Conservation (phyloP, 2,888 invertebrate genomes). For the Heliconius sara region DNA sequence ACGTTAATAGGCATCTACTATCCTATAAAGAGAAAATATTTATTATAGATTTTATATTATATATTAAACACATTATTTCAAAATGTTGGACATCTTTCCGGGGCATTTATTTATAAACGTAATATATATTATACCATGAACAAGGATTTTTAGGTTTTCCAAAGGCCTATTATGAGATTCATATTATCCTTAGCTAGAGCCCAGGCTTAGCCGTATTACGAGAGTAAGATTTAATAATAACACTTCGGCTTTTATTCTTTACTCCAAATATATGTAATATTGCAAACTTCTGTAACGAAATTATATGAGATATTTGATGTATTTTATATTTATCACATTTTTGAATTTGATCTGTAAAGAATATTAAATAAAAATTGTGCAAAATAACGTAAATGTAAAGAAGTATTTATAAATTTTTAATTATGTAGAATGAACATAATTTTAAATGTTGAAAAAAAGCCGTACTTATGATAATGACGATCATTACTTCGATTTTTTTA, state of each 20-base stretch:
- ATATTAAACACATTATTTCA: no score
- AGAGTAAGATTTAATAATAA: constrained; percentile 36
- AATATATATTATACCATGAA: background rate
- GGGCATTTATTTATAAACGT: background rate
- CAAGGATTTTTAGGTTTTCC: constrained; percentile 19
- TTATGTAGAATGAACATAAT: no score
- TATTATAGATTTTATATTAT: no score
- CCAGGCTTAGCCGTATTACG: constrained; percentile 36
- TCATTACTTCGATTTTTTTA: no score
- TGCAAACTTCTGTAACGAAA: background rate
- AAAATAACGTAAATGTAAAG: background rate
- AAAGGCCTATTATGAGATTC: constrained; percentile 33
- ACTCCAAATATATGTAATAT: constrained; percentile 18
- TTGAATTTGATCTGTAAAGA: background rate
- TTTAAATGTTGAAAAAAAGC: no score
- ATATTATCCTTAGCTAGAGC: constrained; percentile 37
- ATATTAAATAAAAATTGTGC: background rate
- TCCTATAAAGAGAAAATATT: no score
- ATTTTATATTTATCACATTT: background rate
- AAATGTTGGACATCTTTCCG: no score
- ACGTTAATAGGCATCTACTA: no score
- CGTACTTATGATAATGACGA: no score
- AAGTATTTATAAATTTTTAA: no score
- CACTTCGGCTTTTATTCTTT: constrained; percentile 24
- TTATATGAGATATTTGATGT: background rate